Base-by-base conservation (phyloP, 1,140 invertebrate genomes). In the Bombus huntii region DNA sequence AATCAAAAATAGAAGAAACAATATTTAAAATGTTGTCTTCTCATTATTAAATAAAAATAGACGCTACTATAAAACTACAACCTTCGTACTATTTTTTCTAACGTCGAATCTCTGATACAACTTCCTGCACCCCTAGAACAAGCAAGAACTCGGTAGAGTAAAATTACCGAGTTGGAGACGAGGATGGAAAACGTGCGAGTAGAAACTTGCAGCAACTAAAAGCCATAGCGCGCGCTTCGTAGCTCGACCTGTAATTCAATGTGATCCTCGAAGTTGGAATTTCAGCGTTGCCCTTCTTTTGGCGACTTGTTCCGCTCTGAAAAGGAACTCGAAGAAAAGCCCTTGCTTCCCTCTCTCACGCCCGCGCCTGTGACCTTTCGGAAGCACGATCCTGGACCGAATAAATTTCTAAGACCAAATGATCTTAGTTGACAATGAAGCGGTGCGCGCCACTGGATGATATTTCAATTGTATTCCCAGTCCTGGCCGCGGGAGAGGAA, bases 371-470 rank as follows among this genome's bases (percentile, higher is more conserved):
- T 42, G 15, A 25, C 28, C 18, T 59, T 8, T 44, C 81, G 70
- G 71, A 82, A 82, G 57, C 74, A 31, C 62, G 44, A 76, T 37
- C 44, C 59, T 66, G 57, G 42, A 8, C 31, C 39, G 81, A 77
- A 83, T 83, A 83, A 83, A 83, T 83, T 83, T 83, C 81, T 77
- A 77, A 83, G 81, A 66, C 59, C 73, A 68, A 83, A 83, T 76
- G 73, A 83, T 83, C 81, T 75, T 76, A 68, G 81, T n/a, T 44
- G 62, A 83, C 59, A 83, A 83, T 83, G 81, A 83, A 76, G 66
- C 15, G 62, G 59, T n/a, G 31, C 81, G 44, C 72, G 81, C 28
- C 72, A 39, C 31, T 73, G 59, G 53, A 66, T 83, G 81, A 83
- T 83, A 83, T 83, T 83, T 83, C 83, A 85, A 81, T 80, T 85